Percentiles rank a stretch among this genome's conserved stretches.
Conservation (phyloP, 2,797 vertebrate genomes). For the Hydrolagus colliei region DNA sequence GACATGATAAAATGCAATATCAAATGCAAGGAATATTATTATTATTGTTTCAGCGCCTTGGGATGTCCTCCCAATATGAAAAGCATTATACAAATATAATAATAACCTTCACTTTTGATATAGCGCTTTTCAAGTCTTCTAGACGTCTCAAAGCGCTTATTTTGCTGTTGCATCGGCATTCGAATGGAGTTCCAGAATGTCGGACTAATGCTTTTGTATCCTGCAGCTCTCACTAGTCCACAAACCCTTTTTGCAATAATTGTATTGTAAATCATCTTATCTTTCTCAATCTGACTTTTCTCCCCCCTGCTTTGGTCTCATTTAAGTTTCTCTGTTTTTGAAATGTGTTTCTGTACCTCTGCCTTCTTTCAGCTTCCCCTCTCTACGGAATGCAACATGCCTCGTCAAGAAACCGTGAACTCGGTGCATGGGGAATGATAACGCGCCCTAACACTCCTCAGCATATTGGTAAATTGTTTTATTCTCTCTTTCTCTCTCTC, state of each 20-base stretch:
- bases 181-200: too few relatives aligned
- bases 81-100: too few relatives aligned
- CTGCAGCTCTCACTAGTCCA: too few relatives aligned
- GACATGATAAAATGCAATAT: too few relatives aligned
- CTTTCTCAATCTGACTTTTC: background rate
- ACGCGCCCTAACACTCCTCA: conserved; percentile 22
- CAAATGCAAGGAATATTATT: too few relatives aligned
- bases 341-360: background rate
- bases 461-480: conserved; percentile 22
- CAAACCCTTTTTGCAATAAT: background rate
- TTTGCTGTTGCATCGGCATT: too few relatives aligned
- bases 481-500: background rate
- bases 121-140: too few relatives aligned
- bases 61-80: too few relatives aligned
- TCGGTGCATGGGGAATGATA: conserved; percentile 23
- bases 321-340: background rate
- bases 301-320: background rate
- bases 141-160: too few relatives aligned
- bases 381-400: conserved; percentile 22
- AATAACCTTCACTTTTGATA: too few relatives aligned
- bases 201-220: too few relatives aligned
- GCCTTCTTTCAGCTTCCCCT: conserved; percentile 18
- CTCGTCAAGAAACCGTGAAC: conserved; percentile 17
- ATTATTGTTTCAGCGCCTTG: too few relatives aligned
- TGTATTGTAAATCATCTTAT: background rate